phyloP scores from a whole-genome alignment of 2,888 invertebrate species.

The Bursaphelenchus okinawaensis region DNA sequence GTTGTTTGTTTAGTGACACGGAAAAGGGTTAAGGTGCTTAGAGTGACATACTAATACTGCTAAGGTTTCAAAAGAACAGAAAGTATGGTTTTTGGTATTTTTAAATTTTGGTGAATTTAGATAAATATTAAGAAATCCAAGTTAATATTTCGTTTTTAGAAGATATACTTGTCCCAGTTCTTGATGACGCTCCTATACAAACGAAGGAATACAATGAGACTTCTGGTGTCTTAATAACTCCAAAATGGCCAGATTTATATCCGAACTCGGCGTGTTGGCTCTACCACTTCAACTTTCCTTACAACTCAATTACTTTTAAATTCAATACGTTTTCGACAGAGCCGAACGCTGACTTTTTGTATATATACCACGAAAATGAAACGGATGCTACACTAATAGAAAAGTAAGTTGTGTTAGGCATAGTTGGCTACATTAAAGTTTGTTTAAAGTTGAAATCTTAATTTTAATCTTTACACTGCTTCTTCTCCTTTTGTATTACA shows the following conservation, averaged over 20 bases:
- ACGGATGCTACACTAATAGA: too few relatives aligned
- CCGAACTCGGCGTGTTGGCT: background rate
- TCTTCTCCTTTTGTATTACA: too few relatives aligned
- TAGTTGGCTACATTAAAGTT: too few relatives aligned
- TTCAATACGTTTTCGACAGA: background rate
- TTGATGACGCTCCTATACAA: background rate
- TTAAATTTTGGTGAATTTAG: background rate
- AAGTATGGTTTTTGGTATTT: too few relatives aligned
- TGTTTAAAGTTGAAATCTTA: too few relatives aligned
- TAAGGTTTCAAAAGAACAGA: too few relatives aligned
- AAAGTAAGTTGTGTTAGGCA: too few relatives aligned
- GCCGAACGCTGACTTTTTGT: background rate
- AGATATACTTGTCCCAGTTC: background rate
- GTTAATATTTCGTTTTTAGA: slow-evolving; percentile 1
- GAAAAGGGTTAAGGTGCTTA: too few relatives aligned
- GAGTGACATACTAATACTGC: too few relatives aligned
- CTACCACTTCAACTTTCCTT: background rate
- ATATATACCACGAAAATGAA: slow-evolving; percentile 5
- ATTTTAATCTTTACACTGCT: too few relatives aligned
- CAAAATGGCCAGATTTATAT: slow-evolving; percentile 1
- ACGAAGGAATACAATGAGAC: background rate
- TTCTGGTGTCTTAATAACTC: slow-evolving; percentile 5
- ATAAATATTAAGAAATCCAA: background rate
- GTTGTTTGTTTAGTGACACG: too few relatives aligned
- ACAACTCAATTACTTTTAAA: background rate